phyloP scores from a whole-genome alignment of 2,797 vertebrate species.

The Pristis pectinata region DNA sequence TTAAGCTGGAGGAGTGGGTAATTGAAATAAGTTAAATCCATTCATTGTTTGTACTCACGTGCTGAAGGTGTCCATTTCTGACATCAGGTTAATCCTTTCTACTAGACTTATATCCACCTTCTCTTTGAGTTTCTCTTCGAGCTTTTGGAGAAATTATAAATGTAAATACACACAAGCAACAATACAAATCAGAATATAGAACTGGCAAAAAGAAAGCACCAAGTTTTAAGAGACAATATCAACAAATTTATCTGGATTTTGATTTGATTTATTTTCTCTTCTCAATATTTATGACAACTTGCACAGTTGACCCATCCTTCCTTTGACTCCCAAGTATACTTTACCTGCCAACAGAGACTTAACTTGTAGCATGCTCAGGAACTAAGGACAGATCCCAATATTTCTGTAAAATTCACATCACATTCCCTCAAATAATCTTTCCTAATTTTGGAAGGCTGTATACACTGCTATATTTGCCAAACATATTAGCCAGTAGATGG shows the following conservation, averaged over 20 bases:
- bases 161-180: neutral
- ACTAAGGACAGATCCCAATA: conserved; percentile 18
- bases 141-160: conserved; percentile 54
- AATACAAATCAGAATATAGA: neutral
- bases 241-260: neutral
- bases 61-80: conserved; percentile 98
- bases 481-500: neutral
- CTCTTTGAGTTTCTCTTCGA: conserved; percentile 97
- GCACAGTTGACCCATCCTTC: conserved; percentile 39
- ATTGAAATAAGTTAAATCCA: neutral
- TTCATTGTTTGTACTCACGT: conserved; percentile 61
- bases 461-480: neutral
- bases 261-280: neutral
- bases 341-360: neutral
- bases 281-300: neutral
- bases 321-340: conserved; percentile 40
- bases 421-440: too few species aligned
- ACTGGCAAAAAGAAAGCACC: neutral
- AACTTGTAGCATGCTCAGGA: neutral
- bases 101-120: conserved; percentile 82
- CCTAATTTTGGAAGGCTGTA: neutral
- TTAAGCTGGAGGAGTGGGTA: neutral
- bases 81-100: conserved; percentile 89
- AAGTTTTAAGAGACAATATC: neutral
- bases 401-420: neutral